phyloP scores from a whole-genome alignment of 2,113 vertebrate genomes.

The Crotalus horridus region DNA sequence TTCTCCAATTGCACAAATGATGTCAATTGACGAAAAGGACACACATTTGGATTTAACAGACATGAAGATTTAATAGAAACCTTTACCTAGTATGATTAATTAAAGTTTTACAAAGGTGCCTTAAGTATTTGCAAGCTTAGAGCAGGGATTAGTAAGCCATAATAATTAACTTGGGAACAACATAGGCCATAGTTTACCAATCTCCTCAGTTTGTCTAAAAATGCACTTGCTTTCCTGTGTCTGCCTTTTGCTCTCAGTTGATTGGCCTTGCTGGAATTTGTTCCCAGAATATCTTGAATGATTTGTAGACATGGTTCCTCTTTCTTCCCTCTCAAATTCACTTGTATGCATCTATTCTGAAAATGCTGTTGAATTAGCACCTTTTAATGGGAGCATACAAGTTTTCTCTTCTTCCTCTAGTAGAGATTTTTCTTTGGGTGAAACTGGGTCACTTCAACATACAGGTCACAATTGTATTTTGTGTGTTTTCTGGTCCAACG shows the following conservation, averaged over 20 bases:
- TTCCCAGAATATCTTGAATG: background rate
- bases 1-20: background rate
- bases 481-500: conserved; percentile 2
- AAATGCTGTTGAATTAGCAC: conserved; percentile 24
- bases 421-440: conserved; percentile 21
- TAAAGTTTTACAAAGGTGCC: background rate
- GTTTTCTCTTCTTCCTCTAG: conserved; percentile 23
- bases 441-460: conserved; percentile 33
- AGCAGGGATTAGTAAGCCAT: background rate
- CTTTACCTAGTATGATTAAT: background rate
- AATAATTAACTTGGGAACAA: background rate
- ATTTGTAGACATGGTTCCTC: background rate
- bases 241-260: background rate
- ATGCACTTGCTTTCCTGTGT: background rate
- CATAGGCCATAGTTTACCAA: background rate
- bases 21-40: background rate
- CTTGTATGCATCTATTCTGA: background rate
- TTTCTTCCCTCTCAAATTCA: background rate
- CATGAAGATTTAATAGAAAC: background rate
- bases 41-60: background rate
- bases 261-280: background rate
- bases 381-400: conserved; percentile 21
- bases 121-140: background rate
- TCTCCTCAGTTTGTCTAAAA: background rate
- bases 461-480: conserved; percentile 1